These are phyloP conservation scores for Labeo calbasu DNA, from an alignment of 2,797 vertebrate species.

Conservation along the genomic window DNA sequence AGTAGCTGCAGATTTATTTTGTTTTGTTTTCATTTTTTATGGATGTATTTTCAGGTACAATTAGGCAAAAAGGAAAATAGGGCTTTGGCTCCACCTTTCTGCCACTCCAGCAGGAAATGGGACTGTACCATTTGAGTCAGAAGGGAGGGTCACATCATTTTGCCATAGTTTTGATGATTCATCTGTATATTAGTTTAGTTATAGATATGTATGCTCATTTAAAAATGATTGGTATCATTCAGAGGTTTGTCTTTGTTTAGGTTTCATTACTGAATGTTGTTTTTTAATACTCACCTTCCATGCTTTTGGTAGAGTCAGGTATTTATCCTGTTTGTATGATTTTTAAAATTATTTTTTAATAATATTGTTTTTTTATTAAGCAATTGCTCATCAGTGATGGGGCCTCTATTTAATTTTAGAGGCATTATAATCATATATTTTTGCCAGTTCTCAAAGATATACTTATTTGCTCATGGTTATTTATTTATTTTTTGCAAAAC, in stretches of 20 bases:
- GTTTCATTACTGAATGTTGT: neutral
- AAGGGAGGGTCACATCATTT: conserved; percentile 1
- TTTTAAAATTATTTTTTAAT: no score
- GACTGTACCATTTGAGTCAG: neutral
- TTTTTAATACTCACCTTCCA: neutral
- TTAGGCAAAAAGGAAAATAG: neutral
- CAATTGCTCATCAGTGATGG: neutral
- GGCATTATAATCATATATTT: neutral
- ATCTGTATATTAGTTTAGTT: no score
- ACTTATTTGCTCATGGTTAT: neutral
- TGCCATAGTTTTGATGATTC: neutral
- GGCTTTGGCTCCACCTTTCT: neutral
- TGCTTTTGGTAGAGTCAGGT: neutral
- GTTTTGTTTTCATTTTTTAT: neutral
- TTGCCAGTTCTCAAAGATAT: neutral
- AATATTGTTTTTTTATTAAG: neutral
- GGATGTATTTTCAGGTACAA: neutral
- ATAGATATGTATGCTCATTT: no score
- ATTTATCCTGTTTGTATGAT: neutral
- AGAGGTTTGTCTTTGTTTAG: neutral
- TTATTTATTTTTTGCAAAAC: neutral
- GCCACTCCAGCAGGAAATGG: neutral
- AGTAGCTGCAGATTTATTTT: neutral
- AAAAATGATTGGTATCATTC: neutral
- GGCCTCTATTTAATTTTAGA: neutral